These are phyloP conservation scores for Micronycteris hirsuta DNA, from an alignment of 2,113 vertebrate species.

Conservation along the genomic window DNA sequence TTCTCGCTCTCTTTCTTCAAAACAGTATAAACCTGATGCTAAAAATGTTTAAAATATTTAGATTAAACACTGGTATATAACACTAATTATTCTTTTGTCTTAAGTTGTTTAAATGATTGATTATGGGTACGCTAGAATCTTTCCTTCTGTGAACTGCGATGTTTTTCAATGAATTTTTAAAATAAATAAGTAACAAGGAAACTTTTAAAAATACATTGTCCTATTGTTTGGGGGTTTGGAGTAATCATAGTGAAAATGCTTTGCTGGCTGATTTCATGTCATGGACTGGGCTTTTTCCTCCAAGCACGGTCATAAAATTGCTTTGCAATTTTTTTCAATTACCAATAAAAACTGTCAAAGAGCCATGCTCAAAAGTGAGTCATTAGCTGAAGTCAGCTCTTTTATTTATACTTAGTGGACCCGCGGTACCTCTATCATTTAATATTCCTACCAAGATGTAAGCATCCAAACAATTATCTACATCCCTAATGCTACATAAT, in stretches of 20 bases:
- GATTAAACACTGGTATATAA: neutral
- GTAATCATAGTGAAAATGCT: slow-evolving; percentile 59
- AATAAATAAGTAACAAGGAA: slow-evolving; percentile 56
- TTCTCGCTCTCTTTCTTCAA: no score
- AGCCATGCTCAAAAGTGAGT: slow-evolving; percentile 51
- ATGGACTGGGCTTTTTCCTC: slow-evolving; percentile 51
- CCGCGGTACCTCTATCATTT: slow-evolving; percentile 35
- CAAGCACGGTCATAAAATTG: slow-evolving; percentile 56
- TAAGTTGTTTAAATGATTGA: neutral
- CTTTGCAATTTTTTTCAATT: slow-evolving; percentile 53
- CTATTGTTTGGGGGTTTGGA: slow-evolving; percentile 17
- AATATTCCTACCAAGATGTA: neutral
- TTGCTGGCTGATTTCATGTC: slow-evolving; percentile 67
- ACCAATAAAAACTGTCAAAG: slow-evolving; percentile 63
- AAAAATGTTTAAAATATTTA: neutral
- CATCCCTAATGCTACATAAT: neutral
- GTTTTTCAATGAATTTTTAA: slow-evolving; percentile 41
- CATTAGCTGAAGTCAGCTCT: slow-evolving; percentile 72
- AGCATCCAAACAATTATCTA: slow-evolving; percentile 14
- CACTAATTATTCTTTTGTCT: neutral
- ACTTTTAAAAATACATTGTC: slow-evolving; percentile 26
- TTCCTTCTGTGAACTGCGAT: neutral
- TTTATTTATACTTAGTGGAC: slow-evolving; percentile 68
- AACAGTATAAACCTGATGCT: neutral
- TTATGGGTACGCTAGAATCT: neutral